Base-by-base conservation (phyloP, 2,888 invertebrate genomes). In the Nasonovia ribisnigri region DNA sequence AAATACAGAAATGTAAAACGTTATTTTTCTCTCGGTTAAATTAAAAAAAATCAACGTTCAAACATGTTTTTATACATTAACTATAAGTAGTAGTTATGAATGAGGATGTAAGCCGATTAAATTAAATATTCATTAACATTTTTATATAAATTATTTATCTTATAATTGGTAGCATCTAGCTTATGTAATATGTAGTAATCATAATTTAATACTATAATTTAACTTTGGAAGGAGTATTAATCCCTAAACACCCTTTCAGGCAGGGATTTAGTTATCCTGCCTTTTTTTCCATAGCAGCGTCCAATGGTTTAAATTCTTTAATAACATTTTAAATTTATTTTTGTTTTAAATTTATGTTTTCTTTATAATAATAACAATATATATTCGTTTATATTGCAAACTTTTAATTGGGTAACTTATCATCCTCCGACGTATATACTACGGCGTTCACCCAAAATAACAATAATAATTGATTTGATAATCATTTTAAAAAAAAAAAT, bases 181-280 rank as follows among this genome's bases (percentile, higher is more conserved):
- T 46, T 57, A 91, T n/a, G 36, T 77, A 77, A 77, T 77, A 46
- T 11, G 46, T 86, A 46, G 54, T 84, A 57, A 92, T 87, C 46
- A 92, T 92, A 92, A 92, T 48, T 92, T 87, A 92, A 92, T 60
- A 92, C 46, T 36, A 87, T 20, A 87, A 92, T 86, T 57, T 60
- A 60, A 60, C 29, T 46, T 43, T 43, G 6, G 24, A 46, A 60
- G n/a, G 57, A 43, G 46, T 42, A 91, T 46, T 86, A 91, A 92
- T 92, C 92, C 46, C 57, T 87, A 48, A 87, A 92, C 87, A 92
- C 57, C 92, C 54, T 91, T 86, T 91, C 46, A 92, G 26, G 60
- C 86, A 48, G 11, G 46, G 48, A 87, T 87, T 92, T 92, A 48
- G 26, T 48, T 60, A 92, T 60, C 8, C 60, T n/a, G 84, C 29